Percentiles rank a stretch among this genome's conserved stretches.
Conservation (phyloP, 2,888 invertebrate species). For the Phalera bucephala region DNA sequence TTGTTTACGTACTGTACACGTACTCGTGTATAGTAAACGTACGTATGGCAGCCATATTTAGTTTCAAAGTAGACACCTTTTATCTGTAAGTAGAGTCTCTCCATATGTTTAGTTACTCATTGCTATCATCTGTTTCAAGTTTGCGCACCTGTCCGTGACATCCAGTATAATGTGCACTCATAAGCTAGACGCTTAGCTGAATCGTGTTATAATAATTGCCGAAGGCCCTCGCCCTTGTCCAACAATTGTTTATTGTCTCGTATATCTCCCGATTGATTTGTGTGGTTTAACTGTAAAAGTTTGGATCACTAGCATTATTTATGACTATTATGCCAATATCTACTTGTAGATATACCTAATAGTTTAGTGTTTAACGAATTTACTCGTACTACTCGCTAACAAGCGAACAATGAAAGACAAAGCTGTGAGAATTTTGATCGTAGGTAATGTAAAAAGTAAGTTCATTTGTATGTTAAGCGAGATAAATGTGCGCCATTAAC, state of each 20-base stretch:
- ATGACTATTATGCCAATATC: conserved; percentile 53
- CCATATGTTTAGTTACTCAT: no score
- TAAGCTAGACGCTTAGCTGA: conserved; percentile 9
- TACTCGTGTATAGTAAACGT: no score
- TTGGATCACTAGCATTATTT: conserved; percentile 42
- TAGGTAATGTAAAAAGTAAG: conserved; percentile 80
- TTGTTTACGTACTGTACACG: no score
- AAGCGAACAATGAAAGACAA: conserved; percentile 83
- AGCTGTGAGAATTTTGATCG: conserved; percentile 81
- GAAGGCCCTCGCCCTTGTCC: conserved; percentile 12
- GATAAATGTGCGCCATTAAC: conserved; percentile 50
- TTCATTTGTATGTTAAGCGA: conserved; percentile 70
- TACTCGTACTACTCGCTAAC: conserved; percentile 74
- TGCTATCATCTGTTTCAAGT: no score
- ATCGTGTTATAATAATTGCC: conserved; percentile 1
- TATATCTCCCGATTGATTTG: conserved; percentile 26
- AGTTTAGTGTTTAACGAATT: conserved; percentile 77
- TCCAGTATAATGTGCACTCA: conserved; percentile 24
- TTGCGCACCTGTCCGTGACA: no score
- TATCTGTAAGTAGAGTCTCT: no score
- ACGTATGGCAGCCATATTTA: no score
- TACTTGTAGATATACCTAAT: conserved; percentile 57
- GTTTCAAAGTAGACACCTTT: no score
- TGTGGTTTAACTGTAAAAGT: conserved; percentile 30
- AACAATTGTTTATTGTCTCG: conserved; percentile 29